Conservation (phyloP, 2,797 vertebrate species). For the Eulemur coronatus region DNA sequence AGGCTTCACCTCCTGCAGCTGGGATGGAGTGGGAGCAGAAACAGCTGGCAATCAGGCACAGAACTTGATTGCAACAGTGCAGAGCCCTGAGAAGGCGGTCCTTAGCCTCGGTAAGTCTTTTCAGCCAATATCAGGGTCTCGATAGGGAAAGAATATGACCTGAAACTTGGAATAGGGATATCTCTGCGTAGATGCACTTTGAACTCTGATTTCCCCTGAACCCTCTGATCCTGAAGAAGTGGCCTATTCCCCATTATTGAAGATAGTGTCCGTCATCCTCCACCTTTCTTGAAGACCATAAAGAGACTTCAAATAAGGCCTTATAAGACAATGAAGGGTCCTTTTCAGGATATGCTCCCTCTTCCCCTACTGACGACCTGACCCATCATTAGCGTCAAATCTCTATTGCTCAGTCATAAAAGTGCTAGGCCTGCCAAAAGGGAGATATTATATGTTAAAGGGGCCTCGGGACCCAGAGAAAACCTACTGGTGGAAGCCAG, state of each 20-base stretch:
- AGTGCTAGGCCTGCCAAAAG: neutral
- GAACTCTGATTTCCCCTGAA: neutral
- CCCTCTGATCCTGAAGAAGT: neutral
- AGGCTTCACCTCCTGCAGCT: neutral
- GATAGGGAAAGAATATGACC: neutral
- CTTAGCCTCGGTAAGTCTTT: neutral
- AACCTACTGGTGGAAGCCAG: neutral
- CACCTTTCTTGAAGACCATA: neutral
- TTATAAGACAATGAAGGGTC: neutral
- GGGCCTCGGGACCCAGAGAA: neutral
- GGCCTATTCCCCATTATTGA: neutral
- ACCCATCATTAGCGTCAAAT: neutral
- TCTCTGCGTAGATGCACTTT: neutral
- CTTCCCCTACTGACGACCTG: neutral
- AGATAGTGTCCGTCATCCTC: neutral
- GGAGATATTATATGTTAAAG: neutral
- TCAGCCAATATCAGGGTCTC: neutral
- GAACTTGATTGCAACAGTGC: neutral
- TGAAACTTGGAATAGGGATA: neutral
- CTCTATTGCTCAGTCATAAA: neutral
- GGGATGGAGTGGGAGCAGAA: neutral
- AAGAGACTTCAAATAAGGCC: neutral
- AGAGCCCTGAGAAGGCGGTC: neutral
- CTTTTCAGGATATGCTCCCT: neutral
- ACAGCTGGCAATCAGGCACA: neutral